phyloP scores from a whole-genome alignment of 2,113 vertebrate species.

The Perognathus longimembris region DNA sequence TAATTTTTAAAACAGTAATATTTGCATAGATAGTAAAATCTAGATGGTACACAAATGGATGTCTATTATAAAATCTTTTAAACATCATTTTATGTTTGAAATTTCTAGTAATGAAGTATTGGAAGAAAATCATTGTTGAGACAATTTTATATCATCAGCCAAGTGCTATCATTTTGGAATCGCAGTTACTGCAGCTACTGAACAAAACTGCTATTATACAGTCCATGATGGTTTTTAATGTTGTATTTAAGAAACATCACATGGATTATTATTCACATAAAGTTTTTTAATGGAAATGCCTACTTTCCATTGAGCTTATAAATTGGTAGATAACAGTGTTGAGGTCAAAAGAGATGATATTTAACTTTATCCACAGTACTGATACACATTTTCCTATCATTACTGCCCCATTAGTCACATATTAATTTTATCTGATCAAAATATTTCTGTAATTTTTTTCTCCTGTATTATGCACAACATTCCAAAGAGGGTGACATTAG shows the following conservation, averaged over 20 bases:
- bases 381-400: neutral
- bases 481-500: neutral
- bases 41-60: neutral
- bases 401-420: neutral
- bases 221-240: neutral
- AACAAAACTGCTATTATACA: constrained; percentile 27
- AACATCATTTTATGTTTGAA: constrained; percentile 23
- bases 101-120: constrained; percentile 9
- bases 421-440: neutral
- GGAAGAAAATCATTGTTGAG: constrained; percentile 20
- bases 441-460: neutral
- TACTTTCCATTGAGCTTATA: neutral
- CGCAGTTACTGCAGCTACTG: neutral
- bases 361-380: neutral
- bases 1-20: constrained; percentile 9
- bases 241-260: constrained; percentile 26
- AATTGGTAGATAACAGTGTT: neutral
- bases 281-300: constrained; percentile 7
- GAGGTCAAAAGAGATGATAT: neutral
- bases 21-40: constrained; percentile 40
- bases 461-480: neutral
- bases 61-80: neutral
- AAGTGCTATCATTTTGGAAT: constrained; percentile 45
- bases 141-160: neutral
- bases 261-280: neutral